Conservation (phyloP, 2,888 invertebrate genomes). For the Callosobruchus maculatus region DNA sequence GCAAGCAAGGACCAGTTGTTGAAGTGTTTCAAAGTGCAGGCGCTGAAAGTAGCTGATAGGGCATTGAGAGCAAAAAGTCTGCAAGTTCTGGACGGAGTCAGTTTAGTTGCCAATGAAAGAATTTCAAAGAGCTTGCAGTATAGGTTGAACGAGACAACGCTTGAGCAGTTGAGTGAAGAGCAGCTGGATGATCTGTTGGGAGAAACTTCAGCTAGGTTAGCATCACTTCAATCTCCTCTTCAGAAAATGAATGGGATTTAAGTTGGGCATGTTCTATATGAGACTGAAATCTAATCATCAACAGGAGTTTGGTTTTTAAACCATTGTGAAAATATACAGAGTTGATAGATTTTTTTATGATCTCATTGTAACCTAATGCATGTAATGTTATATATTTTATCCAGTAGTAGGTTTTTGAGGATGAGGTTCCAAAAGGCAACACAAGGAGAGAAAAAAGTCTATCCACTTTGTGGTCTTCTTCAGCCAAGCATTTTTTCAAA, state of each 20-base stretch:
- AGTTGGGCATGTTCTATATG: no score
- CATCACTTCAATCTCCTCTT: background rate
- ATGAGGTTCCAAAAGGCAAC: no score
- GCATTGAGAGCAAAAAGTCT: constrained; percentile 62
- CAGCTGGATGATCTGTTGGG: constrained; percentile 60
- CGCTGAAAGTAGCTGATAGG: constrained; percentile 62
- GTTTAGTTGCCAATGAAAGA: constrained; percentile 51
- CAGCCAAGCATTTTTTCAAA: no score
- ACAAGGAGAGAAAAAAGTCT: no score
- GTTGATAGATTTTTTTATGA: no score
- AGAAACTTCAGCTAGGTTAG: constrained; percentile 49
- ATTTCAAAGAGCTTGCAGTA: constrained; percentile 16
- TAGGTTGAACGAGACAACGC: constrained; percentile 47
- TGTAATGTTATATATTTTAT: no score
- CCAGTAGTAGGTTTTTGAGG: no score
- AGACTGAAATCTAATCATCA: no score
- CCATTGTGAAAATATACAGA: no score
- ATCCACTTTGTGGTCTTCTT: no score
- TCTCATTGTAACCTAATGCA: no score
- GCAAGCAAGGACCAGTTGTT: constrained; percentile 60
- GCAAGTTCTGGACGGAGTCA: constrained; percentile 61
- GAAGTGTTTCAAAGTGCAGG: constrained; percentile 70
- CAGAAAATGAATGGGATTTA: background rate
- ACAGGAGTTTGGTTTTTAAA: no score
- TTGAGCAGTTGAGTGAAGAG: constrained; percentile 58